Percentiles rank a stretch among this genome's conserved stretches.
phyloP scores from a whole-genome alignment of 2,888 invertebrate species.

The Orgyia antiqua region DNA sequence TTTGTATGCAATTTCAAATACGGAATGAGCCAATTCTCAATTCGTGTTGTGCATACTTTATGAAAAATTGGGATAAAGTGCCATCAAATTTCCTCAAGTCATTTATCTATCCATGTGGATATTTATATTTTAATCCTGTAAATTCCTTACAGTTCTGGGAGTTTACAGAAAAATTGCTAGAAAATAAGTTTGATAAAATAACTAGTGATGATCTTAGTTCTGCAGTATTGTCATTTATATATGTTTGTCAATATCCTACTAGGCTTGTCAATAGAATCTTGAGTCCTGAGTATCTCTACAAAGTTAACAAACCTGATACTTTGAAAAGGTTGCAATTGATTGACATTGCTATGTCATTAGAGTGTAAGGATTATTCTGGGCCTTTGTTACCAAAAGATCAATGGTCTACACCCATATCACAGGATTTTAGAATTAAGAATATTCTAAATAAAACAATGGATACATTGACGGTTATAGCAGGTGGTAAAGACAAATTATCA shows the following conservation, averaged over 20 bases:
- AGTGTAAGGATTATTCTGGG: conserved; percentile 77
- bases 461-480: conserved; percentile 57
- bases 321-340: conserved; percentile 78
- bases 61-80: conserved; percentile 59
- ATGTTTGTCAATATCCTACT: conserved; percentile 79
- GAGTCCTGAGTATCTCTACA: conserved; percentile 78
- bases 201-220: conserved; percentile 76
- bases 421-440: conserved; percentile 74
- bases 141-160: conserved; percentile 76
- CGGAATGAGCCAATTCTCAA: conserved; percentile 77
- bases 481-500: conserved; percentile 65
- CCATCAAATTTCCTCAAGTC: conserved; percentile 74
- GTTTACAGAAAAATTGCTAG: conserved; percentile 70
- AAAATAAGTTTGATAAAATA: conserved; percentile 76
- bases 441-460: conserved; percentile 64
- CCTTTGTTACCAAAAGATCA: conserved; percentile 77
- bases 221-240: conserved; percentile 81
- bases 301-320: conserved; percentile 60
- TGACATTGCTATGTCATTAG: conserved; percentile 81
- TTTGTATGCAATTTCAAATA: conserved; percentile 78
- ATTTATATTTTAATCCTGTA: conserved; percentile 75
- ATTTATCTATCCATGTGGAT: conserved; percentile 80
- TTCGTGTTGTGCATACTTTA: conserved; percentile 77
- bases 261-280: conserved; percentile 79
- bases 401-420: conserved; percentile 64